Evolutionary conservation across 2,888 invertebrate species (phyloP).

Genomic region (Drosophila pegasa): DNA sequence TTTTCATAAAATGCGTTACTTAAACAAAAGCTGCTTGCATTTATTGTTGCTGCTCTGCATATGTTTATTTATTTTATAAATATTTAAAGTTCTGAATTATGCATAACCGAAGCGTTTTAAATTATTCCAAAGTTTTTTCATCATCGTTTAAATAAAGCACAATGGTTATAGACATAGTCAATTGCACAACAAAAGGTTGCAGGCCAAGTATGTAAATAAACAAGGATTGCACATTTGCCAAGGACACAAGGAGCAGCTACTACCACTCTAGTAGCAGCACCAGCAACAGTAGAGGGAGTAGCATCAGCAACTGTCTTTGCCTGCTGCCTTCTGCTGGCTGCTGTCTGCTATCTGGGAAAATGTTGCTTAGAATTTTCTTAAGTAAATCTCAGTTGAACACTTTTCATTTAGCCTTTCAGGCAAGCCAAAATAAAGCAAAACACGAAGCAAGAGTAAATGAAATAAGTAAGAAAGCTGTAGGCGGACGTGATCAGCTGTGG

Average conservation of each 20-base stretch:
- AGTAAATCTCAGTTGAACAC: conserved; percentile 69
- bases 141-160: conserved; percentile 25
- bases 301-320: conserved; percentile 10
- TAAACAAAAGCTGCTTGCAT: conserved; percentile 44
- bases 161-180: conserved; percentile 24
- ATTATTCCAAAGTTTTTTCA: conserved; percentile 24
- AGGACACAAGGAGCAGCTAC: conserved; percentile 29
- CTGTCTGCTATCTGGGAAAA: conserved; percentile 42
- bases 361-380: conserved; percentile 61
- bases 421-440: conserved; percentile 10
- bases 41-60: conserved; percentile 12
- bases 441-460: conserved; percentile 14
- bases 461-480: background rate
- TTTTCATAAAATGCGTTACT: conserved; percentile 53
- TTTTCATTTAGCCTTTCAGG: conserved; percentile 69
- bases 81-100: conserved; percentile 42
- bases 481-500: background rate
- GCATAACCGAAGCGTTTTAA: conserved; percentile 33
- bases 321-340: background rate
- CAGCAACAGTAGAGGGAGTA: conserved; percentile 7
- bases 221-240: conserved; percentile 37
- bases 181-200: conserved; percentile 28
- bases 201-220: conserved; percentile 34
- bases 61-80: conserved; percentile 26
- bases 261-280: conserved; percentile 17